phyloP scores from a whole-genome alignment of 1,140 invertebrate genomes.

The Cyphomyrmex costatus region DNA sequence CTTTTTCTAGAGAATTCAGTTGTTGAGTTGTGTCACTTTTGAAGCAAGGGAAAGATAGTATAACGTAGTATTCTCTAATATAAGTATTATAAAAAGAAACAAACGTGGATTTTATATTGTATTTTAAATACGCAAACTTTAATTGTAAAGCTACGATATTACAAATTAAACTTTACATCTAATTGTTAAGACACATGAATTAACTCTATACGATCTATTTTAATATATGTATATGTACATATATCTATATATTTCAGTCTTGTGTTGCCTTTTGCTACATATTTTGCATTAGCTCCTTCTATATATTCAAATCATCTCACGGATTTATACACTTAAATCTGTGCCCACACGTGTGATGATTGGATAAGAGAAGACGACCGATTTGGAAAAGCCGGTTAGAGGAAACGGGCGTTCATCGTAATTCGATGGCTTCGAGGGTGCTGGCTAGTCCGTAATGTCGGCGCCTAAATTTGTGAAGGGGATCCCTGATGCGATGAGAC shows the following conservation, averaged over 20 bases:
- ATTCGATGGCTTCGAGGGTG: slow-evolving; percentile 55
- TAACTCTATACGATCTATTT: neutral
- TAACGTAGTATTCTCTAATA: neutral
- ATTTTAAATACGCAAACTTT: neutral
- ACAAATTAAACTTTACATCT: neutral
- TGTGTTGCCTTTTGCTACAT: neutral
- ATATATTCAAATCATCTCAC: neutral
- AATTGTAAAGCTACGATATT: neutral
- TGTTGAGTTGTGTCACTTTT: no score
- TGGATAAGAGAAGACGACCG: neutral
- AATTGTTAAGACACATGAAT: neutral
- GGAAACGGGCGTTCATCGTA: slow-evolving; percentile 15
- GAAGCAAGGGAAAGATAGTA: no score
- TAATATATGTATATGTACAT: neutral
- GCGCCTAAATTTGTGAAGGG: slow-evolving; percentile 69
- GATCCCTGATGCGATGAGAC: slow-evolving; percentile 9
- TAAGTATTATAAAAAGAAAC: neutral
- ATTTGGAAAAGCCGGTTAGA: neutral
- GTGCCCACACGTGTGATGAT: neutral
- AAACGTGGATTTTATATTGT: neutral
- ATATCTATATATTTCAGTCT: neutral
- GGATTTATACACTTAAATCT: neutral
- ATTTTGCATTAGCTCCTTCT: neutral
- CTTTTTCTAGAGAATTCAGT: no score
- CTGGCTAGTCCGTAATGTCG: slow-evolving; percentile 41